Evolutionary conservation across 2,113 vertebrate species (phyloP), one percentile per base, ranked within the genome.

Genomic region (Malurus alboscapulatus): DNA sequence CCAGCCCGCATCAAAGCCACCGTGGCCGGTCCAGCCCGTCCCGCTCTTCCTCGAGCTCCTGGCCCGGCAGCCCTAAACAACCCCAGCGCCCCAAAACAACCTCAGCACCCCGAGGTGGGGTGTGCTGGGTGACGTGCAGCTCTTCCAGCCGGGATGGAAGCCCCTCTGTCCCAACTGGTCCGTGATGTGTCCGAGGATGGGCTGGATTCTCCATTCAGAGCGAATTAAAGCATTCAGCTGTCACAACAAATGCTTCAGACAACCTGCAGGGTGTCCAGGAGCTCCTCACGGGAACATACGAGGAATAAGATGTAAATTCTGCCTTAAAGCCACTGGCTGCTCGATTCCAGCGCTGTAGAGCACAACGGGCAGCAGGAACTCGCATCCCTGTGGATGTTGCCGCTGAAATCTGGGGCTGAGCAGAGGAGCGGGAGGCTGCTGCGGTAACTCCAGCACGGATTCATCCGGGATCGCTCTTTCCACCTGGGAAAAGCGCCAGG

Each of bases 291-390:
- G 32, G 48, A 54, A 20, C 0, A 0, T 12, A 3, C 0, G 3
- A 32, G 29, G 32, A 40, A 4, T 50, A 47, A 3, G 67, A n/a
- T 29, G 59, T 27, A 9, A 87, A 29, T 18, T 59, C 73, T 91
- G 27, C 67, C 53, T 45, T 29, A 24, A 74, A 92, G 51, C 69
- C 45, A 1, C 24, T 4, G 51, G 20, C 34, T 51, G 75, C 53
- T 55, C 59, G 47, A 48, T 87, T 77, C 63, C 3, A 4, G 76
- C 50, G 8, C 5, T 4, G 2, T 18, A 86, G 54, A 87, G 53
- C 34, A 3, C 0, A 4, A 17, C 0, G 1, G 73, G 44, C 44
- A 25, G 29, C 0, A 0, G 40, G 44, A 32, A 20, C 44, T 58
- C 2, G 0, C 45, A 42, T 80, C 77, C 65, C 73, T 22, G n/a